A percentile compares a stretch with the other conserved stretches of the same genome.
These are phyloP conservation scores for Phyllotis vaccarum DNA, from an alignment of 2,797 vertebrate genomes.

Conservation along the genomic window DNA sequence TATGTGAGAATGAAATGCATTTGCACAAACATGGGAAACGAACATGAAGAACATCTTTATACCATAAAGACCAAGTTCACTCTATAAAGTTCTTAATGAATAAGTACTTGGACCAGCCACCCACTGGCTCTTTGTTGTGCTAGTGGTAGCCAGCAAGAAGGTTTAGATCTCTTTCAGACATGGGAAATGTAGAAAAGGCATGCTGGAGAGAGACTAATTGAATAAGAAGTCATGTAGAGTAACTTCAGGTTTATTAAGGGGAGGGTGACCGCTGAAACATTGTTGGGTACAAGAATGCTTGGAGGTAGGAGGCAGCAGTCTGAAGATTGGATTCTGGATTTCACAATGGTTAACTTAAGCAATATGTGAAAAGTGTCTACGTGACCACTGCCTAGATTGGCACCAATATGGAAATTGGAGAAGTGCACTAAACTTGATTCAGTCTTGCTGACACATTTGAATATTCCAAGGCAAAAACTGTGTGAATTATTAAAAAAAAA, in stretches of 20 bases:
- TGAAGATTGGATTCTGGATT: background rate
- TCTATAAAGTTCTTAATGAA: background rate
- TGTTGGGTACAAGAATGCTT: background rate
- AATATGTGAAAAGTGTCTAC: background rate
- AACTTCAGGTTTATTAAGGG: background rate
- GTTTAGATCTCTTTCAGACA: background rate
- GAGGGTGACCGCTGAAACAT: background rate
- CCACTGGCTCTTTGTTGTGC: background rate
- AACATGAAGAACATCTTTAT: background rate
- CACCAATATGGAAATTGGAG: background rate
- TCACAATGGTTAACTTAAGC: background rate
- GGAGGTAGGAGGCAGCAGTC: background rate
- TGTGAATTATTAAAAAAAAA: background rate
- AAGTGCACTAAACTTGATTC: background rate
- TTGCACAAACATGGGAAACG: background rate
- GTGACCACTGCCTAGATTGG: background rate
- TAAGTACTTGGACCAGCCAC: background rate
- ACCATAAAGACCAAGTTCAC: background rate
- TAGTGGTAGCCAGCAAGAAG: background rate
- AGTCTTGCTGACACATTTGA: background rate
- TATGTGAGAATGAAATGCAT: background rate
- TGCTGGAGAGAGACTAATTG: background rate
- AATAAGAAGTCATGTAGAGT: background rate
- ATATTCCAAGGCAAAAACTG: background rate
- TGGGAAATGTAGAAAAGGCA: background rate